A percentile compares a stretch with the other conserved stretches of the same genome.
Evolutionary conservation across 2,797 vertebrate genomes (phyloP).

Genomic region (Sarcophilus harrisii): DNA sequence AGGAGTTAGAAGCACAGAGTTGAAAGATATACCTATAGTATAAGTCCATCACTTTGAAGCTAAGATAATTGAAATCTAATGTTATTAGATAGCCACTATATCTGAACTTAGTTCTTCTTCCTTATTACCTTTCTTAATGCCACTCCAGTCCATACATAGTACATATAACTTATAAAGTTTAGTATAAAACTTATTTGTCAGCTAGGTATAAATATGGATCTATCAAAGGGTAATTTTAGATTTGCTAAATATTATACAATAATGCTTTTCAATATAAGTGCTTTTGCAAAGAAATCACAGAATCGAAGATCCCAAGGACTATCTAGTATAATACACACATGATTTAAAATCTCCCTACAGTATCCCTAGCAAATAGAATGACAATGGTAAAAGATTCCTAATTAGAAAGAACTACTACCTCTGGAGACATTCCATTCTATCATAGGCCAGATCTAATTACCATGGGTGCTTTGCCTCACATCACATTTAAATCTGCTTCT

Average conservation of each 20-base stretch:
- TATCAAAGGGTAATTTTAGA: background rate
- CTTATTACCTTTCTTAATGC: background rate
- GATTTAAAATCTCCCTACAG: background rate
- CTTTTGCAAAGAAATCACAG: background rate
- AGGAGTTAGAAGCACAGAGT: background rate
- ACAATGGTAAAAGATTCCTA: background rate
- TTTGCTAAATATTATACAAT: background rate
- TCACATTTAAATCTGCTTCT: background rate
- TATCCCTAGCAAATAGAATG: background rate
- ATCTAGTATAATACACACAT: background rate
- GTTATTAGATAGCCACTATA: background rate
- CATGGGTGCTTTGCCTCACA: background rate
- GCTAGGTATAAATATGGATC: background rate
- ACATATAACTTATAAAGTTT: background rate
- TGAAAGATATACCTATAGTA: background rate
- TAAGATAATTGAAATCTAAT: background rate
- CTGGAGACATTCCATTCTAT: background rate
- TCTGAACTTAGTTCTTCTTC: background rate
- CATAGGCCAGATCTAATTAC: background rate
- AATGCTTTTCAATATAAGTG: background rate
- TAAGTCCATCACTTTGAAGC: background rate
- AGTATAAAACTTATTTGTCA: background rate
- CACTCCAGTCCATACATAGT: background rate
- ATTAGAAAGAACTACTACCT: background rate
- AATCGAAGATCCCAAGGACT: background rate